Percentiles rank a stretch among this genome's conserved stretches.
Conservation (phyloP, 2,888 invertebrate genomes). For the Teinopalpus imperialis region DNA sequence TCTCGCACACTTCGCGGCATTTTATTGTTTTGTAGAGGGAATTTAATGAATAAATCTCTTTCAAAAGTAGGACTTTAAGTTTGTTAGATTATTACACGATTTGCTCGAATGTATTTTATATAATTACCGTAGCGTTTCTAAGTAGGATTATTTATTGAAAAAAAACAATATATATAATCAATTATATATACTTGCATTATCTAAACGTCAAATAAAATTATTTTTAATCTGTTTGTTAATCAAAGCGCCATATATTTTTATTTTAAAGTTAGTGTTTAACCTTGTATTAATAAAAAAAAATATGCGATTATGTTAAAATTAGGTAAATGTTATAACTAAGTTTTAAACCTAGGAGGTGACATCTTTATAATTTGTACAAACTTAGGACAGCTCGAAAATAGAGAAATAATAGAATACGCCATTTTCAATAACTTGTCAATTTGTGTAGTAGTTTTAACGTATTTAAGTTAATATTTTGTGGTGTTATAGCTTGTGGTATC, state of each 20-base stretch:
- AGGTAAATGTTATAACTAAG: slow-evolving; percentile 8
- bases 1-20: not conserved
- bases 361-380: slow-evolving; percentile 25
- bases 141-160: too few relatives aligned
- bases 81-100: too few relatives aligned
- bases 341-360: slow-evolving; percentile 59
- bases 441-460: slow-evolving; percentile 2
- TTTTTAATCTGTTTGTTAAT: too few relatives aligned
- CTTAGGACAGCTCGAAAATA: too few relatives aligned
- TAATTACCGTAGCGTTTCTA: slow-evolving; percentile 33
- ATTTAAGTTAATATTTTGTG: not conserved
- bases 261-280: slow-evolving; percentile 7
- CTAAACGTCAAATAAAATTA: too few relatives aligned
- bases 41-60: slow-evolving; percentile 13
- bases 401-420: not conserved
- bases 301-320: not conserved
- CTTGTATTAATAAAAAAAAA: too few relatives aligned
- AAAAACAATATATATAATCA: too few relatives aligned
- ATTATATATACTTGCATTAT: too few relatives aligned
- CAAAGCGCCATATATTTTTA: too few relatives aligned
- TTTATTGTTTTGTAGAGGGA: not conserved
- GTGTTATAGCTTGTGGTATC: too few relatives aligned
- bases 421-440: slow-evolving; percentile 1
- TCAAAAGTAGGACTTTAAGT: not conserved
- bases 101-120: not conserved